phyloP scores from a whole-genome alignment of 1,140 invertebrate species.

The Aphidius ervi region DNA sequence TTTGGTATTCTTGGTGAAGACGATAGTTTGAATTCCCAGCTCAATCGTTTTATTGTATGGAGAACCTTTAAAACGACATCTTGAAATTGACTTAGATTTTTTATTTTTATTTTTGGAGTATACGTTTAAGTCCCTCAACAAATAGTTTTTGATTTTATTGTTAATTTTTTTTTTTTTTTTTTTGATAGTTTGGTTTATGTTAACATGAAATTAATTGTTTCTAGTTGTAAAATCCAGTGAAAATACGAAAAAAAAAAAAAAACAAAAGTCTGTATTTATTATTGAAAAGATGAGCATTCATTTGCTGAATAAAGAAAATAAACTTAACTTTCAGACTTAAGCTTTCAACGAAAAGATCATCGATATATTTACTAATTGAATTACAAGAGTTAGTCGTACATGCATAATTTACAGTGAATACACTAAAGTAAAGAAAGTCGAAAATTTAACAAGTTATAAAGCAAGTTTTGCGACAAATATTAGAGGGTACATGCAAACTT shows the following conservation, averaged over 20 bases:
- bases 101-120: background rate
- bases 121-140: background rate
- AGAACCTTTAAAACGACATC: slow-evolving; percentile 32
- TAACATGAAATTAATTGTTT: too few species aligned
- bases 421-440: slow-evolving; percentile 1
- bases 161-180: too few species aligned
- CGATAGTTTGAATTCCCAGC: slow-evolving; percentile 26
- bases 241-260: too few species aligned
- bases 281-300: background rate
- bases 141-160: background rate
- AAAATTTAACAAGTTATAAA: slow-evolving; percentile 8
- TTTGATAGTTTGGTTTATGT: slow-evolving; percentile 1
- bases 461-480: slow-evolving; percentile 9
- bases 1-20: slow-evolving; percentile 29
- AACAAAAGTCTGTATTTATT: background rate
- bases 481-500: slow-evolving; percentile 4
- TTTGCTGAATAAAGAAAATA: too few species aligned
- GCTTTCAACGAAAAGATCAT: background rate
- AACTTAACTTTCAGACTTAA: too few species aligned
- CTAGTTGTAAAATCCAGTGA: too few species aligned
- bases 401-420: background rate
- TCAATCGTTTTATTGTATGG: slow-evolving; percentile 42
- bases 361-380: background rate
- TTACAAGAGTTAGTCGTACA: background rate
- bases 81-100: slow-evolving; percentile 32